Percentiles rank a stretch among this genome's conserved stretches.
Evolutionary conservation across 2,888 invertebrate species (phyloP).

Genomic region (Harpalus rufipes): DNA sequence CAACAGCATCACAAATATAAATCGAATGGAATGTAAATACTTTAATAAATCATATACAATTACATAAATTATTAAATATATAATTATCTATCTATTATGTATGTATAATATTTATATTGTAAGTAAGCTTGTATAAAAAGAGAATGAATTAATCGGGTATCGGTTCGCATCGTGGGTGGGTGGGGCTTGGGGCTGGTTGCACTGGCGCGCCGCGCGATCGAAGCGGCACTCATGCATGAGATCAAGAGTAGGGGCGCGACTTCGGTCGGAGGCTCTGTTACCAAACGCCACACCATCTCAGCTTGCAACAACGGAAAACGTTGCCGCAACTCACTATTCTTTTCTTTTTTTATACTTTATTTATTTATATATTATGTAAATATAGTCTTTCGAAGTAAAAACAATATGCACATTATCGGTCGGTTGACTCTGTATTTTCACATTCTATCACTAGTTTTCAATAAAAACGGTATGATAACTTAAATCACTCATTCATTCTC

Average conservation of each 20-base stretch:
- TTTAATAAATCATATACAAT: conserved; percentile 67
- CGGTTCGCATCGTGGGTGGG: conserved; percentile 11
- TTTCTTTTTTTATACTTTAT: conserved; percentile 52
- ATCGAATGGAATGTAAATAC: conserved; percentile 66
- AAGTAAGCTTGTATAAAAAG: conserved; percentile 66
- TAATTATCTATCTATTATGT: conserved; percentile 63
- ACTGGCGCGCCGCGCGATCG: conserved; percentile 30
- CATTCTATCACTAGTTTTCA: conserved; percentile 60
- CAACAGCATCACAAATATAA: conserved; percentile 59
- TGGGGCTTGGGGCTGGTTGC: conserved; percentile 57
- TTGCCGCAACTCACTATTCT: conserved; percentile 47
- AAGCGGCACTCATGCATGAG: conserved; percentile 52
- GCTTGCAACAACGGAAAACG: conserved; percentile 35
- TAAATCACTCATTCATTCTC: conserved; percentile 53
- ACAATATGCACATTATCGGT: conserved; percentile 61
- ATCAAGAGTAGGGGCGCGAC: conserved; percentile 43
- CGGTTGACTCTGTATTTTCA: conserved; percentile 60
- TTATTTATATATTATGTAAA: conserved; percentile 60
- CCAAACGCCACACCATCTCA: conserved; percentile 60
- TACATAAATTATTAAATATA: conserved; percentile 65
- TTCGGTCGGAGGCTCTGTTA: conserved; percentile 49
- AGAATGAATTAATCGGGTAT: conserved; percentile 60
- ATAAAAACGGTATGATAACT: conserved; percentile 57
- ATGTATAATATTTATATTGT: conserved; percentile 62
- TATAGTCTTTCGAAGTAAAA: conserved; percentile 65